Conservation (phyloP, 2,888 invertebrate species). For the Alloscopus bannaensis region DNA sequence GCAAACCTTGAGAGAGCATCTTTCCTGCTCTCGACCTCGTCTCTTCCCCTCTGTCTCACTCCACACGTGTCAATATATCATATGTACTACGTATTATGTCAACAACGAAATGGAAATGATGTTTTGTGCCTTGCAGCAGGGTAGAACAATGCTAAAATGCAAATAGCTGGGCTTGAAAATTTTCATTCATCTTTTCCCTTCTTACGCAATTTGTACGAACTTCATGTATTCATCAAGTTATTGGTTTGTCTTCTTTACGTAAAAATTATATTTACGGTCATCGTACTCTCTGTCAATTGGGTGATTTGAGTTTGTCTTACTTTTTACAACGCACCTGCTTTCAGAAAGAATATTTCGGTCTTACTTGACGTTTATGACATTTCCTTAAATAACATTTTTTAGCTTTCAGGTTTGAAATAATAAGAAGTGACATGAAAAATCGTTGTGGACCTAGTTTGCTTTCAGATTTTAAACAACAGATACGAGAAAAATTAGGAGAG, state of each 20-base stretch:
- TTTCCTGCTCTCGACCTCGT: conserved; percentile 1
- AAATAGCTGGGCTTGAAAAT: background rate
- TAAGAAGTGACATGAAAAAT: conserved; percentile 31
- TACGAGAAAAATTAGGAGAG: no score
- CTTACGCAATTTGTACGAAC: background rate
- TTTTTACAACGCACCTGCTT: no score
- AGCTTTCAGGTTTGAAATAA: conserved; percentile 22
- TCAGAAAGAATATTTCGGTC: no score
- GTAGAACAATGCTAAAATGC: background rate
- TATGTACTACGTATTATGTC: background rate
- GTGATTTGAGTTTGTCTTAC: no score
- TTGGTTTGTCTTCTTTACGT: no score
- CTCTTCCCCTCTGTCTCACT: no score
- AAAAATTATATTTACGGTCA: no score
- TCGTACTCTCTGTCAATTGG: no score
- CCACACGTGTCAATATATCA: conserved; percentile 21
- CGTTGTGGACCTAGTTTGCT: conserved; percentile 22
- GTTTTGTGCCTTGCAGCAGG: no score
- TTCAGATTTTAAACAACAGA: conserved; percentile 21
- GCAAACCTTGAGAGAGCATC: conserved; percentile 11
- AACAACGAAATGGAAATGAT: no score
- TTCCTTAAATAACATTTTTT: conserved; percentile 30
- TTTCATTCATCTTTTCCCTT: background rate
- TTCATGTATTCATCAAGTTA: no score
- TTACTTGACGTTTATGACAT: conserved; percentile 31